Percentiles rank a stretch among this genome's conserved stretches.
Evolutionary conservation across 2,888 invertebrate species (phyloP).

Genomic region (Scrobipalpa atriplicella): DNA sequence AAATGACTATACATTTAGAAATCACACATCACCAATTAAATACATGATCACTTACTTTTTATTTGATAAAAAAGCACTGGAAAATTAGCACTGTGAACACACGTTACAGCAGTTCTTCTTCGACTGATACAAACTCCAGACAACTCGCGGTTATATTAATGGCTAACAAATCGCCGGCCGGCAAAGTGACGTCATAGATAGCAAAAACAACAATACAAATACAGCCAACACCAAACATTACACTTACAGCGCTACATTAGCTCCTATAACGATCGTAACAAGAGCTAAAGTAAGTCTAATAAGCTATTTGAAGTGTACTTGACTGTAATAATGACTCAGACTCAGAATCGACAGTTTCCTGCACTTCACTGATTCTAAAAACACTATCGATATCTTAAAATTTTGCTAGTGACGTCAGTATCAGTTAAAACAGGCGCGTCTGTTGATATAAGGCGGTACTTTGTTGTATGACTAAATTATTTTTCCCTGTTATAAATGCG

Average conservation of each 20-base stretch:
- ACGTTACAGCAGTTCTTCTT: not conserved
- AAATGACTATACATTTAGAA: not conserved
- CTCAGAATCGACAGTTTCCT: constrained; percentile 8
- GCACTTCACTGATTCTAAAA: not conserved
- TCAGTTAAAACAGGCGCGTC: not conserved
- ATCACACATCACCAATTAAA: not conserved
- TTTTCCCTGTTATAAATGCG: not conserved
- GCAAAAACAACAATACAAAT: not conserved
- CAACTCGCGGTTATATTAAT: not conserved
- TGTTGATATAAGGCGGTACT: not conserved
- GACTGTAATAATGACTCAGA: constrained; percentile 10
- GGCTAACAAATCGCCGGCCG: constrained; percentile 3
- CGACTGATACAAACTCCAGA: not conserved
- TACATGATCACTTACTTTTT: not conserved
- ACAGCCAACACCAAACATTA: not conserved
- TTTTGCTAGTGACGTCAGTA: not conserved
- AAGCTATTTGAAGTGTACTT: not conserved
- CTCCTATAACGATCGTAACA: not conserved
- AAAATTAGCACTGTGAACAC: not conserved
- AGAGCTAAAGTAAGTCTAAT: not conserved
- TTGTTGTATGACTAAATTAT: constrained; percentile 1
- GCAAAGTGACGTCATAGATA: constrained; percentile 6
- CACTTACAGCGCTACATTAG: not conserved
- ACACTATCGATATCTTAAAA: not conserved
- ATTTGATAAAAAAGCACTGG: not conserved